Evolutionary conservation across 2,113 vertebrate genomes (phyloP).

Genomic region (Mormyrus iriodes): DNA sequence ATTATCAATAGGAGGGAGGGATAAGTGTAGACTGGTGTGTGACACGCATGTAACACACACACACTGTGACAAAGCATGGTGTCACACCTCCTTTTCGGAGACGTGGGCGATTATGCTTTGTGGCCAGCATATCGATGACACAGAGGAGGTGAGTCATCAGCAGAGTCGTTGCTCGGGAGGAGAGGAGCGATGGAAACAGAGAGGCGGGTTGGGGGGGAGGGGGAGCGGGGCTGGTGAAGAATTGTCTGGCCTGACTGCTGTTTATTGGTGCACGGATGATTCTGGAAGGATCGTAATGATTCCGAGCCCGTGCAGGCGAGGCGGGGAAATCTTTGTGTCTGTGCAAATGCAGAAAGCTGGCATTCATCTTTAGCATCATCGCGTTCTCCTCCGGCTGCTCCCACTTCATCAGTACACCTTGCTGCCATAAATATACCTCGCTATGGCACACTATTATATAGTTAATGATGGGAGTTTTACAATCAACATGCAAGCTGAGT

Average conservation of each 20-base stretch:
- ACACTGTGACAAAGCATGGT: background rate
- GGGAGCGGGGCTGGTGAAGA: slow-evolving; percentile 31
- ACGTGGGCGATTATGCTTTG: background rate
- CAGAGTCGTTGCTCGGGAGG: slow-evolving; percentile 28
- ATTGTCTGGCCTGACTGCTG: slow-evolving; percentile 45
- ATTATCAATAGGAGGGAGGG: background rate
- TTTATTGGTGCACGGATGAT: slow-evolving; percentile 43
- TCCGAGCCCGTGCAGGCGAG: slow-evolving; percentile 30
- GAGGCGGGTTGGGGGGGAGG: slow-evolving; percentile 20
- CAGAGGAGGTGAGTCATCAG: slow-evolving; percentile 45
- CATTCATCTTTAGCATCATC: background rate
- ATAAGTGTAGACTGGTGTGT: background rate
- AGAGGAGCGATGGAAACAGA: slow-evolving; percentile 27
- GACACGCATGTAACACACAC: background rate
- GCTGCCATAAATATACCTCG: background rate
- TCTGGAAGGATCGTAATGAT: slow-evolving; percentile 42
- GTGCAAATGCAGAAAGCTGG: background rate
- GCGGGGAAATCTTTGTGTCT: slow-evolving; percentile 14
- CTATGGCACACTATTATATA: background rate
- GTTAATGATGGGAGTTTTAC: background rate
- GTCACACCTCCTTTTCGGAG: slow-evolving; percentile 12
- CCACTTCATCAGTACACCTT: background rate
- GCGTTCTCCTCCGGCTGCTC: background rate
- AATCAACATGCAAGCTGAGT: background rate
- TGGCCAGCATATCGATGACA: slow-evolving; percentile 39